Evolutionary conservation across 2,113 vertebrate genomes (phyloP), one percentile per base, ranked within the genome.

Genomic region (Symphodus melops): DNA sequence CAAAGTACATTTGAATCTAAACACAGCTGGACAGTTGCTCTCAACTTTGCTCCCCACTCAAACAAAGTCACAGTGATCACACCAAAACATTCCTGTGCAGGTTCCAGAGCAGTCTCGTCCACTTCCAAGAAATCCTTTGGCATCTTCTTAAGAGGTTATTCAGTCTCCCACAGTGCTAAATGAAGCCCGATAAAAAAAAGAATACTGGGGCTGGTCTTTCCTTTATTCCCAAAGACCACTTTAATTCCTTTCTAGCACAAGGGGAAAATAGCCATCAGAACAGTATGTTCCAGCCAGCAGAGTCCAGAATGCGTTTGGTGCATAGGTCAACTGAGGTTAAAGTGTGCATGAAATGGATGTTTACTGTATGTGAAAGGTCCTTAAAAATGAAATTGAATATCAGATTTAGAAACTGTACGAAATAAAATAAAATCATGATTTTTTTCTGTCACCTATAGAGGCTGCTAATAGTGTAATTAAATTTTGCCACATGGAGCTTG

Each of bases 231-330:
- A 75, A 90, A 83, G 80, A 44, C 82, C 70, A 60, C 58, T 75
- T 75, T 79, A 85, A 86, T 85, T 88, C 73, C 81, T 74, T 75
- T 91, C 69, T 11, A 58, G 75, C 46, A 78, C 42, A 73, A 60
- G 37, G 39, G n/a, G 11, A 77, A 69, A 83, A 84, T 67, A 68
- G 68, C 49, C 70, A 86, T 79, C 75, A 86, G 92, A 88, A 92
- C 91, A 84, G 37, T 14, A 21, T 86, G 90, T 93, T 87, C 92
- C 72, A n/a, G 64, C 23, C 75, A 60, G 52, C 4, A 25, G 25
- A 25, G 25, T n/a, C n/a, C n/a, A n/a, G n/a, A n/a, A n/a, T n/a
- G n/a, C n/a, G n/a, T n/a, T n/a, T n/a, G n/a, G n/a, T n/a, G n/a
- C 46, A 46, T 13, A 46, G 46, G 46, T 48, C 46, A 48, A 17